Evolutionary conservation across 1,140 invertebrate genomes (phyloP), one percentile per base, ranked within the genome.

Genomic region (Leptoteleia sp.): DNA sequence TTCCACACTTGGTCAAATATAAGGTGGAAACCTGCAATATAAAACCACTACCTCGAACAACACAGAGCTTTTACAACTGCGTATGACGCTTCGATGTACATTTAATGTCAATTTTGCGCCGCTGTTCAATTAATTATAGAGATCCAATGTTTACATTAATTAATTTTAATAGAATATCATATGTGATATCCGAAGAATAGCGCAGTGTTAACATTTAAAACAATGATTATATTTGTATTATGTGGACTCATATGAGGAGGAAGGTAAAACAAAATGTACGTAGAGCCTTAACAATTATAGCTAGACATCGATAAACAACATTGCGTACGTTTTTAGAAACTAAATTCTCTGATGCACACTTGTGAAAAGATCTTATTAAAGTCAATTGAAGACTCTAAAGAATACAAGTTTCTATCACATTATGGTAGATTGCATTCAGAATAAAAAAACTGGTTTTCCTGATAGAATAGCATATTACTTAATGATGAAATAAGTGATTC

Each of bases 71-170:
- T 71, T 71, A 73, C 42, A 57, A 79, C 65, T 75, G 64, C 70
- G 42, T 65, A 79, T 65, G 71, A 75, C 71, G 65, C 71, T 75
- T 75, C 57, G 65, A 75, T 75, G 45, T 64, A 75, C 65, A 75
- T 65, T 76, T 59, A 38, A 71, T 80, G 71, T 79, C 71, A 76
- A 80, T 80, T 80, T 65, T 76, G 77, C 77, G 77, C 67, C 71
- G 65, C 38, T 76, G 71, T 76, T 80, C 59, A 75, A 76, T 54
- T 73, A 75, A 65, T 27, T 65, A 71, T 71, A 65, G 65, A 71
- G 8, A 65, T 55, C 75, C 67, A 37, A 61, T 71, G 65, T 65
- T 65, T 77, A 76, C 50, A 71, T 52, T 57, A 59, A 71, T 78
- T 71, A 71, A 78, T 78, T 43, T 78, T 65, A 47, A 72, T 75